A percentile compares a stretch with the other conserved stretches of the same genome.
phyloP scores from a whole-genome alignment of 2,888 invertebrate genomes.

The Amblyteles armatorius region DNA sequence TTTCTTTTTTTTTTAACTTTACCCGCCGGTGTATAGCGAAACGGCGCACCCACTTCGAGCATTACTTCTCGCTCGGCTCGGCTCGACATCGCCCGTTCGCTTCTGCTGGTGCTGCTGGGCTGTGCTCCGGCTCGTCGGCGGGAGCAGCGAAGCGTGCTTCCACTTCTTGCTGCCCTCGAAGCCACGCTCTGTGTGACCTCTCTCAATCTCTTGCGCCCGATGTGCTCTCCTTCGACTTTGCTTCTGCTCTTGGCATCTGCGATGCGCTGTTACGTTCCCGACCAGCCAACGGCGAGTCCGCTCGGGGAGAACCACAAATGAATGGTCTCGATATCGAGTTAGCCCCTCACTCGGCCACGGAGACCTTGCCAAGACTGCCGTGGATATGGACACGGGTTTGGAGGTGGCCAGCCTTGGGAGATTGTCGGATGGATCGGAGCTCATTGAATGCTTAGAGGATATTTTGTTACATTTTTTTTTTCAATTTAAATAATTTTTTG shows the following conservation, averaged over 20 bases:
- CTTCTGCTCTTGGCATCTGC: slow-evolving; percentile 34
- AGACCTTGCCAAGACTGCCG: no score
- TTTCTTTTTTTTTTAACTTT: slow-evolving; percentile 10
- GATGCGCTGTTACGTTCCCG: not conserved
- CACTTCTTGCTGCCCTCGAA: slow-evolving; percentile 81
- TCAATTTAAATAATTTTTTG: no score
- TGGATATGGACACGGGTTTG: no score
- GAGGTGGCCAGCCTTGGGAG: no score
- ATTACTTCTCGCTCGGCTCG: slow-evolving; percentile 68
- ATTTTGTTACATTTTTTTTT: no score
- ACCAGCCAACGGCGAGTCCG: no score
- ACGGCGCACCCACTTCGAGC: slow-evolving; percentile 66
- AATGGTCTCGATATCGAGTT: no score
- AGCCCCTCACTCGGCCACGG: no score
- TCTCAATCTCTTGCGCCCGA: slow-evolving; percentile 63
- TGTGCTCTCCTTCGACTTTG: slow-evolving; percentile 50
- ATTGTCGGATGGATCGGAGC: no score
- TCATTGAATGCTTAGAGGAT: no score
- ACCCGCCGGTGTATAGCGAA: slow-evolving; percentile 50
- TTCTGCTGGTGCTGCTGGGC: slow-evolving; percentile 37
- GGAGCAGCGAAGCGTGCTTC: slow-evolving; percentile 84
- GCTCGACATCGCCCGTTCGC: slow-evolving; percentile 60
- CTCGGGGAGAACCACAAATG: no score
- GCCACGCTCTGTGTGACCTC: slow-evolving; percentile 77
- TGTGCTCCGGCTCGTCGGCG: slow-evolving; percentile 72